Conservation (phyloP, 2,797 vertebrate species). For the Phyllotis vaccarum region DNA sequence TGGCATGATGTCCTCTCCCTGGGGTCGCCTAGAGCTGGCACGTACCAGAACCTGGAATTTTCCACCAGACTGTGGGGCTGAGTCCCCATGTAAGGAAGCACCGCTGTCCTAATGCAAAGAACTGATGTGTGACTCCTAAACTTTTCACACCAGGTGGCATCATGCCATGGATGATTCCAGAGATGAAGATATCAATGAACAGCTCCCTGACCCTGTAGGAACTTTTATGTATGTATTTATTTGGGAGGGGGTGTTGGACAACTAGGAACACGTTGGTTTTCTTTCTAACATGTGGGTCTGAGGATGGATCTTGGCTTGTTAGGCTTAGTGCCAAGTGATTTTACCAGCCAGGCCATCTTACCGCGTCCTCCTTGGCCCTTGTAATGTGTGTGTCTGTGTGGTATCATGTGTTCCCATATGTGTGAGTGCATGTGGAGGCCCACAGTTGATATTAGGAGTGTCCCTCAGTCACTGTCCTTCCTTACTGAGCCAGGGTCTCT, state of each 20-base stretch:
- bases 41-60: slow-evolving; percentile 49
- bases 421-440: neutral
- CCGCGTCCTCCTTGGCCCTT: neutral
- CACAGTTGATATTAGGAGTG: neutral
- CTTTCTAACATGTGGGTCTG: neutral
- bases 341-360: neutral
- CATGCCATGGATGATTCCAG: neutral
- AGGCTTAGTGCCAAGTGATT: neutral
- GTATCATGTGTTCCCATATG: neutral
- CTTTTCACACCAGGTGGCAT: neutral
- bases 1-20: neutral
- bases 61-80: neutral
- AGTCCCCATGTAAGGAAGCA: neutral
- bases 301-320: neutral
- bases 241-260: neutral
- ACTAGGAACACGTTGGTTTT: too few species aligned
- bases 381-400: neutral
- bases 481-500: neutral
- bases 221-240: neutral
- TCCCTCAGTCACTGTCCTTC: neutral
- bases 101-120: neutral
- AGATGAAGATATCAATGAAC: neutral
- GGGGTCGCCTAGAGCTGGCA: neutral
- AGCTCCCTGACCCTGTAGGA: neutral
- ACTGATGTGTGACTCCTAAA: neutral